phyloP scores from a whole-genome alignment of 2,113 vertebrate species.

The Macrotis lagotis region DNA sequence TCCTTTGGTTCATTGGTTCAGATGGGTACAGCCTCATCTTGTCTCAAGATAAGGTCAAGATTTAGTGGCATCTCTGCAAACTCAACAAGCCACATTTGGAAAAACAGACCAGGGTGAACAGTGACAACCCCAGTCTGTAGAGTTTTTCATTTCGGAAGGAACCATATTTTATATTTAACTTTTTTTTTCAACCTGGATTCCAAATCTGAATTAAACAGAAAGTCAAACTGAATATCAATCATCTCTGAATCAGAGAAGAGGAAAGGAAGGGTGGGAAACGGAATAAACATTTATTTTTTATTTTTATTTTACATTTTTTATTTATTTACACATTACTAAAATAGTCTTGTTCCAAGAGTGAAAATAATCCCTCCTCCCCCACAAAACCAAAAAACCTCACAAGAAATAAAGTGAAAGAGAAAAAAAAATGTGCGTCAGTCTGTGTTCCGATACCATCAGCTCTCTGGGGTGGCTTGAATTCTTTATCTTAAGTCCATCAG shows the following conservation, averaged over 20 bases:
- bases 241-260: background rate
- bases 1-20: conserved; percentile 60
- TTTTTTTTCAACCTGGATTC: background rate
- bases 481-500: too few relatives aligned
- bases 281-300: background rate
- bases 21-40: conserved; percentile 51
- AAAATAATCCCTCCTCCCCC: too few relatives aligned
- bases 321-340: too few relatives aligned
- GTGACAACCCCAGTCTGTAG: rapidly evolving
- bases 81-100: background rate
- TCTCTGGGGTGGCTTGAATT: too few relatives aligned
- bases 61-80: background rate
- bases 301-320: too few relatives aligned
- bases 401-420: too few relatives aligned
- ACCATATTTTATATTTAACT: background rate
- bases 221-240: background rate
- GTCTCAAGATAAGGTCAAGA: conserved; percentile 26
- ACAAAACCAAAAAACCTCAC: too few relatives aligned
- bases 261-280: background rate
- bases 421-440: too few relatives aligned
- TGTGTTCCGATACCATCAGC: too few relatives aligned
- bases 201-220: background rate
- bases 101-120: background rate
- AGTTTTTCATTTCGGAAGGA: background rate
- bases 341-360: too few relatives aligned